phyloP scores from a whole-genome alignment of 2,797 vertebrate species.

The Gadopsis marmoratus region DNA sequence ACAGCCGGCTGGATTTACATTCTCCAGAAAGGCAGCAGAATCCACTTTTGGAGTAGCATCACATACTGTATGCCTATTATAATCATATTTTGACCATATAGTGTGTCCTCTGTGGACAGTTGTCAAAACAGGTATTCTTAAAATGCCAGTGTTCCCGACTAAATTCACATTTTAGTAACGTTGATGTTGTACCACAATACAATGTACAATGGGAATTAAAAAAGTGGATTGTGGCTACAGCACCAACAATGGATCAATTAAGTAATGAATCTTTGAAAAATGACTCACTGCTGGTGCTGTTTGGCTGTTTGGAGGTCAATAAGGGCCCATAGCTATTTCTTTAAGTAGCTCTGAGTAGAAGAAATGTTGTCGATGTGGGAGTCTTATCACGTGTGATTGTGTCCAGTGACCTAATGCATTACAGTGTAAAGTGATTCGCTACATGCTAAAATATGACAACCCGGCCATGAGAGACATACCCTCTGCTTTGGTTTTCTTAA shows the following conservation, averaged over 20 bases:
- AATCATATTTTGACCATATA: neutral
- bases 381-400: neutral
- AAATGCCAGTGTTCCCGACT: neutral
- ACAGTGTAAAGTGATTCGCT: neutral
- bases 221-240: neutral
- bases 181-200: neutral
- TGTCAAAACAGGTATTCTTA: neutral
- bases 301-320: neutral
- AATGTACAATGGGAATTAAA: neutral
- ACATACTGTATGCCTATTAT: neutral
- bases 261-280: neutral
- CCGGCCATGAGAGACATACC: neutral
- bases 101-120: neutral
- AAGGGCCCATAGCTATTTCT: neutral
- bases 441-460: neutral
- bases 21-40: neutral
- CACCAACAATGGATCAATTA: neutral
- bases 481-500: neutral
- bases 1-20: neutral
- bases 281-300: neutral
- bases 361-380: neutral
- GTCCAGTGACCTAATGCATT: neutral
- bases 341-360: too few species aligned
- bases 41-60: neutral
- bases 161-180: neutral